Conservation (phyloP, 1,140 invertebrate genomes). For the Nephotettix cincticeps region DNA sequence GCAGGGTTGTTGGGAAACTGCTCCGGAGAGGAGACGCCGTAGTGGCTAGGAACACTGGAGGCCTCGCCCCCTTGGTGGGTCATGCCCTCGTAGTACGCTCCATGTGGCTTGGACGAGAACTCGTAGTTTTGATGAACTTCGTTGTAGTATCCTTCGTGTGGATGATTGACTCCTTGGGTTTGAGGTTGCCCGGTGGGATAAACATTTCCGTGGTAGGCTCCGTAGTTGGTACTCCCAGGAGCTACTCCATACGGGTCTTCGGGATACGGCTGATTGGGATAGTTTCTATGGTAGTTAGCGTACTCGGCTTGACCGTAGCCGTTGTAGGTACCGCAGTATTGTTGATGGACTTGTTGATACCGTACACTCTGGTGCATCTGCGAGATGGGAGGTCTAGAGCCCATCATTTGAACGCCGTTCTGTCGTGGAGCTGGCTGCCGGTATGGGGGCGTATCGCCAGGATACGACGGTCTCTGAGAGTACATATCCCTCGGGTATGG, state of each 20-base stretch:
- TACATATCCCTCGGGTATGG: conserved; percentile 39
- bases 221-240: conserved; percentile 34
- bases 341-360: conserved; percentile 37
- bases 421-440: conserved; percentile 41
- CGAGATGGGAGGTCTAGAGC: conserved; percentile 36
- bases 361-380: conserved; percentile 7
- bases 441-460: conserved; percentile 38
- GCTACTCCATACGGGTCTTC: conserved; percentile 41
- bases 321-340: conserved; percentile 45
- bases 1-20: conserved; percentile 42
- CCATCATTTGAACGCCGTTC: conserved; percentile 37
- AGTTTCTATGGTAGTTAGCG: conserved; percentile 36
- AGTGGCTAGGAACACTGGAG: conserved; percentile 50
- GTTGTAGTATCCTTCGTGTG: conserved; percentile 42
- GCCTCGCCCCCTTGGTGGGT: conserved; percentile 53
- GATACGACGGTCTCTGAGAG: conserved; percentile 48
- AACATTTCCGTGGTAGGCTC: conserved; percentile 29
- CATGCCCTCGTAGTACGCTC: conserved; percentile 50
- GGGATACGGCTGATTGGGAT: conserved; percentile 27
- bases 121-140: conserved; percentile 19
- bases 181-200: conserved; percentile 43
- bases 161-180: conserved; percentile 43
- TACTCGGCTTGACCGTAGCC: conserved; percentile 35
- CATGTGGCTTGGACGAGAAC: conserved; percentile 27
- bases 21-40: conserved; percentile 41